These are phyloP conservation scores for Nezara viridula DNA, from an alignment of 2,888 invertebrate genomes.

Conservation along the genomic window DNA sequence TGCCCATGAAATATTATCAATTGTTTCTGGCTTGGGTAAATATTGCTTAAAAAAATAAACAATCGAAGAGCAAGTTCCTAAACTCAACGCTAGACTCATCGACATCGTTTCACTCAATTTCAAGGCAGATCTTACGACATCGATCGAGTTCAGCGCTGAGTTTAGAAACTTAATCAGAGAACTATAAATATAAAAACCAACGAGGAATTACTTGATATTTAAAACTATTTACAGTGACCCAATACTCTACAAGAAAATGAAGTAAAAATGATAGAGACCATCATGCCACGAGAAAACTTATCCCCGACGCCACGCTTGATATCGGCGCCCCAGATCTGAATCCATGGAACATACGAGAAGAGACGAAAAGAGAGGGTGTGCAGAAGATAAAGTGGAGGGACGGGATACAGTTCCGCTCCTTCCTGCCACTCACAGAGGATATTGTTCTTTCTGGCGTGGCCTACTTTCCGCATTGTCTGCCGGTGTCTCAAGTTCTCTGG, in stretches of 20 bases:
- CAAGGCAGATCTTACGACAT: too few species aligned
- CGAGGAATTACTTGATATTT: too few species aligned
- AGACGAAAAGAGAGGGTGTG: constrained; percentile 4
- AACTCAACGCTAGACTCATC: too few species aligned
- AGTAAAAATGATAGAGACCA: neutral
- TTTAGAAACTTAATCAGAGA: too few species aligned
- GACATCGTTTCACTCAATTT: too few species aligned
- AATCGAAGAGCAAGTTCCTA: too few species aligned
- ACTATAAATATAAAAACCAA: too few species aligned
- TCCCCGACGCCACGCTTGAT: neutral
- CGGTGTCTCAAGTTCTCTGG: neutral
- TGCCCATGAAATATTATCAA: too few species aligned
- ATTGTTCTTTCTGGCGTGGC: neutral
- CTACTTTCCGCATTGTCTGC: neutral
- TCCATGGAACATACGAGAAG: neutral
- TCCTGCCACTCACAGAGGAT: neutral
- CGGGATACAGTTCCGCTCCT: neutral
- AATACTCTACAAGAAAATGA: neutral
- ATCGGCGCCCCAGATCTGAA: constrained; percentile 7
- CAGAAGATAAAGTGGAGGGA: neutral
- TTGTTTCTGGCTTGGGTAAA: too few species aligned
- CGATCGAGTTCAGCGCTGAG: too few species aligned
- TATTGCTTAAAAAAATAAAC: too few species aligned
- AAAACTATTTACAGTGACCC: too few species aligned
- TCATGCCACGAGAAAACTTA: neutral